Evolutionary conservation across 2,888 invertebrate genomes (phyloP), one percentile per base, ranked within the genome.

Genomic region (Calliopum simillimum): DNA sequence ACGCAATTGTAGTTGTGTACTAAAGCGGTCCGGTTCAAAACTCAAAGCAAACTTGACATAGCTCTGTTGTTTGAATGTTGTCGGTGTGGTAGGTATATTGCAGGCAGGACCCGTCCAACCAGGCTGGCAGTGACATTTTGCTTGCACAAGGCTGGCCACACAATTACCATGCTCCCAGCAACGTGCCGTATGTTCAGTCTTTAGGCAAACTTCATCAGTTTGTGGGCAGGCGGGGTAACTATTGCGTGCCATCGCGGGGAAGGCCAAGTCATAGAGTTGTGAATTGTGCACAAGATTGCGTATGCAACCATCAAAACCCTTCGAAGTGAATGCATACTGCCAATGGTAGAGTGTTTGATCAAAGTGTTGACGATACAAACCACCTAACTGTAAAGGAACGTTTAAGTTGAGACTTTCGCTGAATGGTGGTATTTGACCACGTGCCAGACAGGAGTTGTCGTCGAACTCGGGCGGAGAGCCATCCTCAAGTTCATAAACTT

Each of bases 261-360:
- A 94, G 0, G 96, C 97, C 75, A 99, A 88, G 83, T 99, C 98
- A 85, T 98, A 98, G 71, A 98, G 88, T 85, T 92, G 94, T 80
- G 97, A 97, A 82, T 99, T 98, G 83, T 98, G 97, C 79, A 97
- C 91, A 43, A 99, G 88, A 85, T 99, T 98, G 81, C 96, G 90
- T 74, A 99, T 94, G 86, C 99, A 99, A 19, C 99, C 99, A 82
- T 95, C 94, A 84, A 98, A 98, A 16, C 94, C 94, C 86, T 94
- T 93, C 0, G 94, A 94, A 53, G 93, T 92, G 2, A 95, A 95
- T 89, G 95, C 94, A 78, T 94, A 94, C 78, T 94, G 94, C 96
- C 96, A 96, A 75, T 93, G 92, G 84, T 94, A 96, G 77, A 93
- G 91, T 0, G 93, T 91, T 1, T 95, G 95, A 80, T 96, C 95